phyloP scores from a whole-genome alignment of 1,140 invertebrate genomes.

The Aricia agestis region DNA sequence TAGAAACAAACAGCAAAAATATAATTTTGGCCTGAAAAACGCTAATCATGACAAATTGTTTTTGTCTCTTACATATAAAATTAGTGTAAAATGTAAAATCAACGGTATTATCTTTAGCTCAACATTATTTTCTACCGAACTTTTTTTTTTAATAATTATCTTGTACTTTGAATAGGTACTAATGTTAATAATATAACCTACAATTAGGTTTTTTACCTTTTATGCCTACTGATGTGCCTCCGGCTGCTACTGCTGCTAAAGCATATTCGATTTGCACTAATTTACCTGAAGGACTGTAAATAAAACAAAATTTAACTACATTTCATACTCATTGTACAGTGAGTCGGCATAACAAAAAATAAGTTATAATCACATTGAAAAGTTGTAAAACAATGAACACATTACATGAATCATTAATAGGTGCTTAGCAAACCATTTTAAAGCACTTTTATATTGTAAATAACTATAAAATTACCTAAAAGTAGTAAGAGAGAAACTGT shows the following conservation, averaged over 20 bases:
- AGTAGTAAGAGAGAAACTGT: constrained; percentile 98
- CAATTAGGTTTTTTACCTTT: constrained; percentile 82
- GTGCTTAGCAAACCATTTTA: too few species aligned
- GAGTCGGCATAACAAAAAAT: neutral
- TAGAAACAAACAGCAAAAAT: constrained; percentile 56
- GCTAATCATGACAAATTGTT: too few species aligned
- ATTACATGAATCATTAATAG: neutral
- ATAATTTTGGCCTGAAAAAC: neutral
- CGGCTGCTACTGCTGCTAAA: constrained; percentile 97
- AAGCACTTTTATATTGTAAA: too few species aligned
- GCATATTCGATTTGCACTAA: constrained; percentile 99
- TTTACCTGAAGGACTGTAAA: constrained; percentile 97
- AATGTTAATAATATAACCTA: neutral
- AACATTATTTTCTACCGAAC: too few species aligned
- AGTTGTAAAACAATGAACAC: constrained; percentile 1
- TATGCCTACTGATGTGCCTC: constrained; percentile 99
- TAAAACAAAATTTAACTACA: constrained; percentile 25
- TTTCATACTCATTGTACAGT: neutral
- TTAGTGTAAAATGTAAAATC: neutral
- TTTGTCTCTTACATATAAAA: too few species aligned
- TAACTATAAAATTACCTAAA: constrained; percentile 86
- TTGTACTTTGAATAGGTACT: too few species aligned
- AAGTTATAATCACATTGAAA: neutral
- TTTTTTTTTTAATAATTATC: too few species aligned
- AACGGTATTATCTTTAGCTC: too few species aligned